Evolutionary conservation across 53 echinoderm and acorn worm genomes (phyloP).

Genomic region (Patiria pectinifera): DNA sequence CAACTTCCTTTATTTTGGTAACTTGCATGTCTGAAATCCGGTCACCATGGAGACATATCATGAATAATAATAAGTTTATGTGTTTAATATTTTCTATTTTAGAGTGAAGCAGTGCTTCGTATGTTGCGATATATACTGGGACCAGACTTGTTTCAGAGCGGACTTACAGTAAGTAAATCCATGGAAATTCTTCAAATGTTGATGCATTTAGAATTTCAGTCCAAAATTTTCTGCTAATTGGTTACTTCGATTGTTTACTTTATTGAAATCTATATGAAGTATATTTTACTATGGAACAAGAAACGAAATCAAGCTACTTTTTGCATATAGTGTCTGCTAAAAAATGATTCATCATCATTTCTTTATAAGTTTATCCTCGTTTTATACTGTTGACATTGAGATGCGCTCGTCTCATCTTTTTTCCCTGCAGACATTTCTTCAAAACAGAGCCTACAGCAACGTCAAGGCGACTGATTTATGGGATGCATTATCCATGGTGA

Average conservation of each 20-base stretch:
- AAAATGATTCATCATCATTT: background rate
- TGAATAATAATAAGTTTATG: too few species aligned
- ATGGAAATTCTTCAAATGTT: background rate
- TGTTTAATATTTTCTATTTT: background rate
- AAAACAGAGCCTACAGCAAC: slow-evolving; percentile 81
- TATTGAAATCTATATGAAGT: too few species aligned
- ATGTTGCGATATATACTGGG: slow-evolving; percentile 88
- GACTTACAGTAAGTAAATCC: slow-evolving; percentile 70
- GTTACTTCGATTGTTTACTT: too few species aligned
- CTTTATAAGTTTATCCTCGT: too few species aligned
- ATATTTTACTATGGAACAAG: too few species aligned
- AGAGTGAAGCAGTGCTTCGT: slow-evolving; percentile 90
- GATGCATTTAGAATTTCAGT: too few species aligned
- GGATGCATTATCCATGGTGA: slow-evolving; percentile 79
- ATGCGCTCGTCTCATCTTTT: background rate
- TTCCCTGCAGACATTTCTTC: slow-evolving; percentile 68
- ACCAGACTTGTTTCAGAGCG: slow-evolving; percentile 72
- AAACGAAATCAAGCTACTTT: too few species aligned
- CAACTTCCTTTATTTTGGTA: too few species aligned
- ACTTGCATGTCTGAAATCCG: too few species aligned
- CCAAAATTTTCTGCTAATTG: too few species aligned
- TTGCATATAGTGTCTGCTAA: too few species aligned
- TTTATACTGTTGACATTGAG: background rate
- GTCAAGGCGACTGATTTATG: slow-evolving; percentile 85
- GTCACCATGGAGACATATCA: too few species aligned